These are phyloP conservation scores for Pangasius larnaudii DNA, from an alignment of 2,797 vertebrate genomes.

Conservation along the genomic window DNA sequence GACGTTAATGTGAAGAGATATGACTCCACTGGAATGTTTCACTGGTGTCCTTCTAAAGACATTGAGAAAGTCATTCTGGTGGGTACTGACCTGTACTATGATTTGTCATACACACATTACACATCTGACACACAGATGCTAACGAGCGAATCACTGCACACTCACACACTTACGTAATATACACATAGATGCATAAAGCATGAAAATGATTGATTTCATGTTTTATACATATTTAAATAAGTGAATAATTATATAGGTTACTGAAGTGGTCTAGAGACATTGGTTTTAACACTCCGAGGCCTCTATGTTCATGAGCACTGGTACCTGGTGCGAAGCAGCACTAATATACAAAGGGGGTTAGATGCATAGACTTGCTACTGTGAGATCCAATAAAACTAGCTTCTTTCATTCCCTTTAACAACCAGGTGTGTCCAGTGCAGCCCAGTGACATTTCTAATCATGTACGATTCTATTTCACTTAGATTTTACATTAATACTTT, in stretches of 20 bases:
- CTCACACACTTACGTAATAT: not conserved
- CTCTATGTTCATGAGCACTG: not conserved
- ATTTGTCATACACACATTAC: not conserved
- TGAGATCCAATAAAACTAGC: not conserved
- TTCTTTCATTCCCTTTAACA: not conserved
- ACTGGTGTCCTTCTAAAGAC: conserved; percentile 97
- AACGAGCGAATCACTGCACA: not conserved
- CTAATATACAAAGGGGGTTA: not conserved
- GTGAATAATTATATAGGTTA: not conserved
- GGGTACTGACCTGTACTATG: conserved; percentile 67
- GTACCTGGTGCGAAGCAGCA: not conserved
- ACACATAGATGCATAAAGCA: not conserved
- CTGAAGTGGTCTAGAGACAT: not conserved
- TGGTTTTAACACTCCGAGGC: not conserved
- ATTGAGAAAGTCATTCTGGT: conserved; percentile 99
- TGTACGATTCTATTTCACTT: not conserved
- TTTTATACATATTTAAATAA: not conserved
- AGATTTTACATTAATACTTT: not conserved
- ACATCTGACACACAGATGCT: not conserved
- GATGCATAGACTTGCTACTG: not conserved
- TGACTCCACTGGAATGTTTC: conserved; percentile 99
- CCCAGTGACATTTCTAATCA: not conserved
- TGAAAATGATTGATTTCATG: not conserved
- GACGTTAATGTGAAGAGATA: conserved; percentile 98
- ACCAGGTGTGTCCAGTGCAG: not conserved